Base-by-base conservation (phyloP, 2,113 vertebrate species). In the Salvelinus namaycush region DNA sequence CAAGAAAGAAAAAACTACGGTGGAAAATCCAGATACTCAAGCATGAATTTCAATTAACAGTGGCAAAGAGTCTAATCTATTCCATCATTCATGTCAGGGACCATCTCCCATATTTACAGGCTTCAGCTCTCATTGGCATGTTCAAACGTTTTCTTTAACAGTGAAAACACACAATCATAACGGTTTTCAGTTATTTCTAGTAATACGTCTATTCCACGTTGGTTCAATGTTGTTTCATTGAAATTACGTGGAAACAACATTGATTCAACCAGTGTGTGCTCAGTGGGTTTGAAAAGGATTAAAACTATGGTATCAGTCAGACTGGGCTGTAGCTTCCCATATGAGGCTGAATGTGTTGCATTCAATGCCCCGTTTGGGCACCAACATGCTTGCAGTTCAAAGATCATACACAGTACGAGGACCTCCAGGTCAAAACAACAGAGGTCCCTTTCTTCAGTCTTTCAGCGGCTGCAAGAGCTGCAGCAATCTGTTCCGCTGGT, bases 111-210 rank as follows among this genome's bases (percentile, higher is more conserved):
- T 83, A 86, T 86, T 49, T 86, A 83, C 87, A 89, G 90, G 88
- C 84, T 87, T 91, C 82, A 74, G 44, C 79, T 79, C 81, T 73
- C 86, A 85, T 86, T 86, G 84, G 83, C 85, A 89, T 83, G 76
- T 79, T 29, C 59, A 54, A 57, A 49, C 66, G n/a, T 39, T 48
- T 75, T 65, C 59, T 26, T 54, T 54, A 54, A 60, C 24, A 72
- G 51, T 76, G 68, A 22, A 26, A 66, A 59, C 72, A 67, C 60
- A 83, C 70, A 83, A 74, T 76, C 76, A 60, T 74, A 68, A 73
- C 16, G 13, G 12, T 34, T 60, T 22, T 54, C 51, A 54, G 64
- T 48, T 49, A 22, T 67, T 66, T 49, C 34, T 34, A 66, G 22
- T 66, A 74, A n/a, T 39, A 66, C 5, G 31, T 34, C 31, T 34